Evolutionary conservation across 2,888 invertebrate genomes (phyloP).

Genomic region (Plagodis pulveraria): DNA sequence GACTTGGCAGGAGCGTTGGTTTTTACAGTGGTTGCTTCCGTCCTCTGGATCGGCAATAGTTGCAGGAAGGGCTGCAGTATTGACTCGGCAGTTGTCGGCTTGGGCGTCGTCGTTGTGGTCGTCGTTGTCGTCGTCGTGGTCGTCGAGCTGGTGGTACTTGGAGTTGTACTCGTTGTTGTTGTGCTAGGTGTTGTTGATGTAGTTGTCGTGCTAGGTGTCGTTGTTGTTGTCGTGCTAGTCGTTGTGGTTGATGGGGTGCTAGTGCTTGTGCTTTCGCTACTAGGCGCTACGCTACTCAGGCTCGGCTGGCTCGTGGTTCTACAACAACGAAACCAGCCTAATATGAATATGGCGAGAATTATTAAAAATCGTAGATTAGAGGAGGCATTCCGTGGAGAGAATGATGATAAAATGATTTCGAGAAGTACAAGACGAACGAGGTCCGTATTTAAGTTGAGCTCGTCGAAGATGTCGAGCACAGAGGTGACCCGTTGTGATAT

Average conservation of each 20-base stretch:
- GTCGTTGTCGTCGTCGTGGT: conserved; percentile 73
- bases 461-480: too few species aligned
- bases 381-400: too few species aligned
- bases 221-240: conserved; percentile 62
- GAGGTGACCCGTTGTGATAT: too few species aligned
- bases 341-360: conserved; percentile 2
- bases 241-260: conserved; percentile 53
- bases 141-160: conserved; percentile 62
- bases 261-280: conserved; percentile 62
- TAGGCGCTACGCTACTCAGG: conserved; percentile 58
- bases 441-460: too few species aligned
- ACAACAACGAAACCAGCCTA: conserved; percentile 35
- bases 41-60: conserved; percentile 71
- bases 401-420: too few species aligned
- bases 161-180: conserved; percentile 65
- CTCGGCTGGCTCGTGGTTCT: conserved; percentile 57
- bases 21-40: conserved; percentile 47
- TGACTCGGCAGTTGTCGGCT: conserved; percentile 58
- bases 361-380: too few species aligned
- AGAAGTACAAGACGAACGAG: too few species aligned
- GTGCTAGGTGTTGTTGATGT: conserved; percentile 55
- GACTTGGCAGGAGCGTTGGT: conserved; percentile 56
- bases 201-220: conserved; percentile 57
- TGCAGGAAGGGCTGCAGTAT: conserved; percentile 69
- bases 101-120: conserved; percentile 56